Base-by-base conservation (phyloP, 2,888 invertebrate genomes). In the Rhingia rostrata region DNA sequence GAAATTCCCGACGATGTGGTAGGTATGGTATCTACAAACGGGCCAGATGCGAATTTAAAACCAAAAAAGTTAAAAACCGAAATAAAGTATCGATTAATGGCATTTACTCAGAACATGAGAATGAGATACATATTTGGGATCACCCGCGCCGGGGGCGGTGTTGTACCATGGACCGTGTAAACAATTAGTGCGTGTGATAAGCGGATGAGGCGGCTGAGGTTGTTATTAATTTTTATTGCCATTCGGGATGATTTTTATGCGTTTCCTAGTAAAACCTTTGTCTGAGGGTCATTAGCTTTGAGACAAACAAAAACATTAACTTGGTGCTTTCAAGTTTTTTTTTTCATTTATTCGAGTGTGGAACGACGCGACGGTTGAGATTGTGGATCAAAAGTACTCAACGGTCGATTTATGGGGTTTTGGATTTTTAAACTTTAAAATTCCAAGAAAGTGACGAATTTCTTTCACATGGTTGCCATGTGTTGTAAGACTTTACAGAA, bases 181-280 rank as follows among this genome's bases (percentile, higher is more conserved):
- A 63, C 41, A 72, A 67, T 72, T 70, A 66, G 45, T 49, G 66
- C 70, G 61, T 61, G 47, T 7, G 47, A 45, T 39, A 9, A 53
- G 61, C 45, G 51, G 63, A 7, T 45, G 47, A 47, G 41, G 14
- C 56, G 10, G 43, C 12, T 43, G 37, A 47, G 56, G 63, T 12
- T 83, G 61, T 78, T 83, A 83, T 83, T 83, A 73, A 67, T 78
- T 73, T 73, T 39, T 63, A 61, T 73, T 78, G 61, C 78, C 54
- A 61, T 41, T 61, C 51, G n/a, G 33, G 60, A 81, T 63, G 64
- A 45, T 56, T 82, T 66, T 69, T 67, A 69, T 74, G 51, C 22
- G 67, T 69, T 69, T 75, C 74, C 75, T 73, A 63, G 74, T 69
- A 70, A 64, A 63, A 74, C 12, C 47, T 33, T 47, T 63, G 47